Conservation (phyloP, 2,113 vertebrate species). For the Chaenogobius annularis region DNA sequence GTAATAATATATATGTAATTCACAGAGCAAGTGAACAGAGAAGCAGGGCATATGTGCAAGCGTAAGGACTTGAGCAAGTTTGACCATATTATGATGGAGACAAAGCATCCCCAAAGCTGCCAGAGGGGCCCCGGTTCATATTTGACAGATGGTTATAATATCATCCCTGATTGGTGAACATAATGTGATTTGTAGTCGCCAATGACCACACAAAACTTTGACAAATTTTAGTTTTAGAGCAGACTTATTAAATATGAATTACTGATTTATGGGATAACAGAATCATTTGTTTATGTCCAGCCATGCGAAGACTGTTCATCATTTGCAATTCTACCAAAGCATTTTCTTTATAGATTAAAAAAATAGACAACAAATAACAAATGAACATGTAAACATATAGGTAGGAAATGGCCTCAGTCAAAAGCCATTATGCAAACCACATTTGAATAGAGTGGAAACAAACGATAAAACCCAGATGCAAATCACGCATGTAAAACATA, state of each 20-base stretch:
- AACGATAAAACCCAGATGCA: slow-evolving; percentile 22
- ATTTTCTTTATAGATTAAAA: not conserved
- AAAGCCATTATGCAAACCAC: slow-evolving; percentile 9
- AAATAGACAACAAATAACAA: not conserved
- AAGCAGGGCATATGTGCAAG: no score
- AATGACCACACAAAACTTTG: not conserved
- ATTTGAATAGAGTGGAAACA: slow-evolving; percentile 6
- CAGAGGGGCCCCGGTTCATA: no score
- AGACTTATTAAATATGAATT: not conserved
- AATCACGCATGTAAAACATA: slow-evolving; percentile 20
- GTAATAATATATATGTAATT: no score
- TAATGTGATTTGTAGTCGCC: not conserved
- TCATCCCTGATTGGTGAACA: not conserved
- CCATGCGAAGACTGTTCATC: not conserved
- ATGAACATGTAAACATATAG: slow-evolving; percentile 1
- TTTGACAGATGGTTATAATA: not conserved
- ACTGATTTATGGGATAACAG: not conserved
- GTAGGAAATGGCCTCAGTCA: not conserved
- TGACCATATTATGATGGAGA: no score
- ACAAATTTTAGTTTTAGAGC: not conserved
- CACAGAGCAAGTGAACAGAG: no score
- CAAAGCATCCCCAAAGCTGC: no score
- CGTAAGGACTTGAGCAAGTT: no score
- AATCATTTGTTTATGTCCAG: not conserved
- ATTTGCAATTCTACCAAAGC: not conserved